Evolutionary conservation across 1,140 invertebrate genomes (phyloP).

Genomic region (Rhizoglyphus robini): DNA sequence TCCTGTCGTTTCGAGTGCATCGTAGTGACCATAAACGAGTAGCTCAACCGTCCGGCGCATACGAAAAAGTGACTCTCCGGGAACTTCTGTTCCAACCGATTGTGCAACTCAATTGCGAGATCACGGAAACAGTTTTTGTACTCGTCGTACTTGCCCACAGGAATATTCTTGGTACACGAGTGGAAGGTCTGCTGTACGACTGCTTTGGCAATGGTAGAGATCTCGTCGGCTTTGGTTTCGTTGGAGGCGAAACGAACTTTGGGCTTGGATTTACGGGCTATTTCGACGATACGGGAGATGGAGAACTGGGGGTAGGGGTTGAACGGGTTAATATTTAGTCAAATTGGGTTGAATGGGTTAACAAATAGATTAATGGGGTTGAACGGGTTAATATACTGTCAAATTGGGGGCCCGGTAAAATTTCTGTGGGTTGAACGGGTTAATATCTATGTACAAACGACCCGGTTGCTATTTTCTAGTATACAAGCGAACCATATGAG

Average conservation of each 20-base stretch:
- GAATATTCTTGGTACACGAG: conserved; percentile 7
- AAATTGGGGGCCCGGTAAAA: too few relatives aligned
- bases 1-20: background rate
- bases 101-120: conserved; percentile 11
- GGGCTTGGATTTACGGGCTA: background rate
- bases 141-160: background rate
- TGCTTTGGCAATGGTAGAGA: background rate
- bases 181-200: background rate
- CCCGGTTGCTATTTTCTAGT: too few relatives aligned
- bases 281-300: background rate
- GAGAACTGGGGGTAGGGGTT: background rate
- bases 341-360: background rate
- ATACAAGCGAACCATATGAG: too few relatives aligned
- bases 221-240: background rate
- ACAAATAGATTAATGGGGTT: too few relatives aligned
- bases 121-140: conserved; percentile 6
- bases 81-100: background rate
- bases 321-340: background rate
- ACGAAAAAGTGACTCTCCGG: background rate
- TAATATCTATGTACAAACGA: too few relatives aligned
- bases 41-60: background rate
- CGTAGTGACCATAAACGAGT: conserved; percentile 1
- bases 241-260: background rate
- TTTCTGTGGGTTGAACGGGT: too few relatives aligned
- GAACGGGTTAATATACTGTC: too few relatives aligned